phyloP scores from a whole-genome alignment of 2,113 vertebrate genomes.

The Pampusana beccarii region DNA sequence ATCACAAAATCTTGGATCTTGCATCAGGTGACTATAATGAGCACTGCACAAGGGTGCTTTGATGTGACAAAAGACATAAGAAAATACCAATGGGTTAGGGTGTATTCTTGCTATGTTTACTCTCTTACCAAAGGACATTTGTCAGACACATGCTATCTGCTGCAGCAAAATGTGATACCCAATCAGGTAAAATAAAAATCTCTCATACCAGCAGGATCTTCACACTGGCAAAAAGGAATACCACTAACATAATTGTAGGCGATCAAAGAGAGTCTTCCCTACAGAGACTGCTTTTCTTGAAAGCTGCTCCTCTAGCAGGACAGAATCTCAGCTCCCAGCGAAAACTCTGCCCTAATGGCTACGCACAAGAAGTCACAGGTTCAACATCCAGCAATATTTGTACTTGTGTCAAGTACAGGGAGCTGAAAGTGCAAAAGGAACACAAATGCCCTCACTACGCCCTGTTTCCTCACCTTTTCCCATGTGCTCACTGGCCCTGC shows the following conservation, averaged over 20 bases:
- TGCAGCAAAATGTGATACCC: not conserved
- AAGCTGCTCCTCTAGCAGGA: not conserved
- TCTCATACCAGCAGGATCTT: not conserved
- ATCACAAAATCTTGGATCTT: constrained; percentile 2
- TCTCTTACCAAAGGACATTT: not conserved
- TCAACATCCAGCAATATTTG: not conserved
- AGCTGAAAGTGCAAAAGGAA: not conserved
- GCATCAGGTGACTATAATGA: not conserved
- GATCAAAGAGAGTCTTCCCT: not conserved
- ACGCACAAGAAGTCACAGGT: not conserved
- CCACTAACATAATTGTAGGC: not conserved
- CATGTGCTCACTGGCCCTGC: rapidly evolving
- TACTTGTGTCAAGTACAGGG: not conserved
- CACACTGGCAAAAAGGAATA: constrained; percentile 19
- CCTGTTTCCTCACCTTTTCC: not conserved
- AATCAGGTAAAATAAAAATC: not conserved
- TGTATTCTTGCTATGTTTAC: not conserved
- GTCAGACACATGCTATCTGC: constrained; percentile 13
- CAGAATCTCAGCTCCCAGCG: not conserved
- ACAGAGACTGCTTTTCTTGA: not conserved
- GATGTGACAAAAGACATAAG: constrained; percentile 28
- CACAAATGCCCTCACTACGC: not conserved
- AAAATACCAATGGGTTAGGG: not conserved
- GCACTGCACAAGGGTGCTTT: constrained; percentile 21
- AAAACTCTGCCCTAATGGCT: not conserved